phyloP scores from a whole-genome alignment of 2,888 invertebrate species.

The Chaetogeoica ovagalla region DNA sequence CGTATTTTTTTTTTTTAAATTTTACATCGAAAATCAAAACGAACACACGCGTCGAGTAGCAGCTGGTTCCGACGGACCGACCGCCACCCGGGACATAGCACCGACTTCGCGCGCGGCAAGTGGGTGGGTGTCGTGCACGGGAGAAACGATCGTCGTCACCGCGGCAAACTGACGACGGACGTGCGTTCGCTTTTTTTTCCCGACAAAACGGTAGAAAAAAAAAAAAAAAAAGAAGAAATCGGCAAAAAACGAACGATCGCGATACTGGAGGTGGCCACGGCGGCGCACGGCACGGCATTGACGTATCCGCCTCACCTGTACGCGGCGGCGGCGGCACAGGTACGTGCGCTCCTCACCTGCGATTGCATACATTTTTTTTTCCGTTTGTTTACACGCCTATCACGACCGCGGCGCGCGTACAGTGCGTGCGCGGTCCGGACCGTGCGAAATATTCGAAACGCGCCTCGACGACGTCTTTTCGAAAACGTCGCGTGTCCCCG shows the following conservation, averaged over 20 bases:
- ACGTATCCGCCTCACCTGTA: conserved; percentile 25
- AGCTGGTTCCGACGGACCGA: too few species aligned
- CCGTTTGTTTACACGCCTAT: conserved; percentile 5
- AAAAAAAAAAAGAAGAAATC: not conserved
- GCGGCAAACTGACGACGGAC: conserved; percentile 1
- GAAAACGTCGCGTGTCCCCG: too few species aligned
- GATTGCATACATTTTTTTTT: not conserved
- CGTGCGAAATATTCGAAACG: not conserved
- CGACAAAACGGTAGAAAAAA: not conserved
- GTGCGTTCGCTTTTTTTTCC: not conserved
- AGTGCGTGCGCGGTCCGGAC: conserved; percentile 7
- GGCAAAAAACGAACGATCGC: not conserved
- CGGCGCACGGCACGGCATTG: conserved; percentile 16
- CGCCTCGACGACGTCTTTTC: too few species aligned
- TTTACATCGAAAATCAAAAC: not conserved
- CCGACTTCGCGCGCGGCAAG: too few species aligned
- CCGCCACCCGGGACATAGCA: too few species aligned
- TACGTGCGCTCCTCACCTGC: conserved; percentile 21
- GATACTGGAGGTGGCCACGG: not conserved
- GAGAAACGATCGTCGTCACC: conserved; percentile 11
- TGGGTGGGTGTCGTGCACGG: too few species aligned
- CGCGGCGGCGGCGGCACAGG: not conserved
- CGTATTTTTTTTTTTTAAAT: too few species aligned
- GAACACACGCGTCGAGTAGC: too few species aligned
- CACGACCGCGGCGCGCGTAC: not conserved